Conservation (phyloP, 2,797 vertebrate species). For the Pantherophis vulpinus region DNA sequence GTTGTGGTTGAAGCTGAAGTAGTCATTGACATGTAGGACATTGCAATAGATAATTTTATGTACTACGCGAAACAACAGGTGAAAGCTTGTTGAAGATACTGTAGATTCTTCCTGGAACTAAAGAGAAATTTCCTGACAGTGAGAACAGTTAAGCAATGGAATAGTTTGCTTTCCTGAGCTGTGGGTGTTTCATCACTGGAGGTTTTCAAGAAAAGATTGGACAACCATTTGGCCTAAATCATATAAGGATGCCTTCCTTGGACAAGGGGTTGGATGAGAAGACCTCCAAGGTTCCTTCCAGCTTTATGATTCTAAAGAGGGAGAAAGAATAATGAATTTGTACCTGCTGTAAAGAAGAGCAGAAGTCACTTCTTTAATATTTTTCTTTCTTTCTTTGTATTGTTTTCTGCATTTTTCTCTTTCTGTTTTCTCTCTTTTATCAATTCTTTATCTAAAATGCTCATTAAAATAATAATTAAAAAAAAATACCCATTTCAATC, state of each 20-base stretch:
- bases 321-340: not conserved
- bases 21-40: too few relatives aligned
- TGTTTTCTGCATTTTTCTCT: not conserved
- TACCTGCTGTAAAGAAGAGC: not conserved
- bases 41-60: too few relatives aligned
- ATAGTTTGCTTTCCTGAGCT: not conserved
- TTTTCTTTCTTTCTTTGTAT: not conserved
- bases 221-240: not conserved
- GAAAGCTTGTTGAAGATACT: not conserved
- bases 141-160: not conserved
- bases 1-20: too few relatives aligned
- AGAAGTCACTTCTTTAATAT: not conserved
- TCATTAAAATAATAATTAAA: not conserved
- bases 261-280: not conserved
- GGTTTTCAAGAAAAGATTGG: not conserved
- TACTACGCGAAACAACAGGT: not conserved
- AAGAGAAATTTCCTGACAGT: not conserved
- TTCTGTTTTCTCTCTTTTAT: not conserved
- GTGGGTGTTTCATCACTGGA: too few relatives aligned
- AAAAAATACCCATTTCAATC: not conserved
- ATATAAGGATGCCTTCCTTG: not conserved
- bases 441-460: not conserved
- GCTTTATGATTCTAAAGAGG: not conserved
- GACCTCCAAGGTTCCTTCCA: not conserved
- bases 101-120: not conserved